Evolutionary conservation across 2,113 vertebrate genomes (phyloP).

Genomic region (Helogale parvula): DNA sequence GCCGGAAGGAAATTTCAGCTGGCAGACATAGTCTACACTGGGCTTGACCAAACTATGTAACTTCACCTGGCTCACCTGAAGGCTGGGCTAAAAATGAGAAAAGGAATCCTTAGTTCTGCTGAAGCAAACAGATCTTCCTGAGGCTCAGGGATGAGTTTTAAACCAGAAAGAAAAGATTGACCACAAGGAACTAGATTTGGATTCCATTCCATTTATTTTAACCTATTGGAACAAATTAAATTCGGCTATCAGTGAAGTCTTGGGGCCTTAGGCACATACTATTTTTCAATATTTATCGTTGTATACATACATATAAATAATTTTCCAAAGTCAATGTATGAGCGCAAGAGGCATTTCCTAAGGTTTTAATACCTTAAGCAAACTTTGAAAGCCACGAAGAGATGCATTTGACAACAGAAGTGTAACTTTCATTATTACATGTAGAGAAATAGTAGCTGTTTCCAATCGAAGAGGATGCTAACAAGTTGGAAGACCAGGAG

Average conservation of each 20-base stretch:
- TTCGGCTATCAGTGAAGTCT: background rate
- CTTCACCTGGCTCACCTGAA: slow-evolving; percentile 86
- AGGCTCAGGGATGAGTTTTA: background rate
- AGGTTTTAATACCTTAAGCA: background rate
- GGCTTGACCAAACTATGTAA: slow-evolving; percentile 91
- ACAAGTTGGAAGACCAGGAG: background rate
- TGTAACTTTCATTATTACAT: background rate
- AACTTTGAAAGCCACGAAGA: background rate
- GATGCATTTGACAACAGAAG: background rate
- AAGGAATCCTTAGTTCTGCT: slow-evolving; percentile 23
- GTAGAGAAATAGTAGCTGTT: background rate
- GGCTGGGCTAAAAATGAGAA: slow-evolving; percentile 81
- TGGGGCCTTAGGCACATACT: background rate
- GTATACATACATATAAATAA: background rate
- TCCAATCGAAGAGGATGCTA: background rate
- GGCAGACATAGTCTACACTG: slow-evolving; percentile 94
- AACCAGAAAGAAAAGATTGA: background rate
- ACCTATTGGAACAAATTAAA: background rate
- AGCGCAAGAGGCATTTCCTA: background rate
- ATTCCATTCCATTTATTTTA: background rate
- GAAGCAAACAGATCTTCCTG: slow-evolving; percentile 3
- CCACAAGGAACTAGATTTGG: background rate
- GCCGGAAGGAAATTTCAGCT: slow-evolving; percentile 92
- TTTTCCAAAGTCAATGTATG: background rate
- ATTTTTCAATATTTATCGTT: background rate